Conservation (phyloP, 1,140 invertebrate genomes). For the Hetaerina americana region DNA sequence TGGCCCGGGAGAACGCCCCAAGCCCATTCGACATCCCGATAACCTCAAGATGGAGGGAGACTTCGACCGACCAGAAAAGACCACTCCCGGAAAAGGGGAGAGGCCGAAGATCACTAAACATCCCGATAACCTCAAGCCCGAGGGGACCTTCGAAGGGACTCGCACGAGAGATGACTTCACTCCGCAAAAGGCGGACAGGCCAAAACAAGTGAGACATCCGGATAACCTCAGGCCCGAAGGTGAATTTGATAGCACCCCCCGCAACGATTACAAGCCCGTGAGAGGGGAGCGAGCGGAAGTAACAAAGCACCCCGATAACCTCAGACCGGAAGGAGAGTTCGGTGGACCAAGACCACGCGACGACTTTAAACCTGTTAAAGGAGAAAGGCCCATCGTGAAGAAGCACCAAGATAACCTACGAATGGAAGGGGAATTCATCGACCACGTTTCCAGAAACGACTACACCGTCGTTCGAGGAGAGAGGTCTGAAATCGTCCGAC, state of each 20-base stretch:
- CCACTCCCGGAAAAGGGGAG: constrained; percentile 2
- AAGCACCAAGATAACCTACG: constrained; percentile 19
- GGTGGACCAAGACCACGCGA: background rate
- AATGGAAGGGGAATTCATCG: constrained; percentile 23
- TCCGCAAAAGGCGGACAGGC: constrained; percentile 21
- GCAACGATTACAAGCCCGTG: background rate
- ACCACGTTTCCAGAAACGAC: too few relatives aligned
- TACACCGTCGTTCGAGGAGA: constrained; percentile 11
- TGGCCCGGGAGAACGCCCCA: constrained; percentile 20
- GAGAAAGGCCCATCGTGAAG: constrained; percentile 14
- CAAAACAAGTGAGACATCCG: constrained; percentile 24
- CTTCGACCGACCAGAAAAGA: constrained; percentile 36
- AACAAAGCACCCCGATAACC: constrained; percentile 27
- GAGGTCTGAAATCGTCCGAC: constrained; percentile 22
- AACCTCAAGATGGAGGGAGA: constrained; percentile 43
- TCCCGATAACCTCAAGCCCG: constrained; percentile 20
- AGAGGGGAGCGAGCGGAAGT: constrained; percentile 23
- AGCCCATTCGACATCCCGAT: constrained; percentile 36
- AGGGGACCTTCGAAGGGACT: constrained; percentile 25
- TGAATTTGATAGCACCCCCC: constrained; percentile 17
- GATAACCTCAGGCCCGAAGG: constrained; percentile 32
- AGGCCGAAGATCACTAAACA: constrained; percentile 20
- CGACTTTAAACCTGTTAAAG: constrained; percentile 28
- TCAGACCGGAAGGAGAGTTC: constrained; percentile 13
- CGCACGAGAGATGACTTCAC: constrained; percentile 20